These are phyloP conservation scores for Megathymus violae DNA, from an alignment of 1,140 invertebrate species.

Conservation along the genomic window DNA sequence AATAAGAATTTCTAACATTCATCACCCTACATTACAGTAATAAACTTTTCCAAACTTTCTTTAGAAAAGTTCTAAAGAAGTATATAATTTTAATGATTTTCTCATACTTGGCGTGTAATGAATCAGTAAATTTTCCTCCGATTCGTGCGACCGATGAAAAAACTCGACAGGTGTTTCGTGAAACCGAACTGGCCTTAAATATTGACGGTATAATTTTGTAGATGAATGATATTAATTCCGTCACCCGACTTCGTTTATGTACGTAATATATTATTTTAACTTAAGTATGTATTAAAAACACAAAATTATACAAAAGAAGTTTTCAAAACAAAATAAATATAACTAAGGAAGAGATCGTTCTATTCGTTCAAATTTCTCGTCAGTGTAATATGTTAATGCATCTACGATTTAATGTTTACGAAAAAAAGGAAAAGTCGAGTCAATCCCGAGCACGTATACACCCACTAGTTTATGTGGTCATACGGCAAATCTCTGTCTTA, in stretches of 20 bases:
- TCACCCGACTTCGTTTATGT: slow-evolving; percentile 2
- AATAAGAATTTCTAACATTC: slow-evolving; percentile 2
- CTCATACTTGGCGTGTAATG: slow-evolving; percentile 48
- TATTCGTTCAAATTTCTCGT: not conserved
- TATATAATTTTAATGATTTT: slow-evolving; percentile 62
- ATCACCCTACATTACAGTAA: slow-evolving; percentile 23
- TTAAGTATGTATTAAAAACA: not conserved
- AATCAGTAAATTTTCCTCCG: slow-evolving; percentile 20
- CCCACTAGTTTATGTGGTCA: slow-evolving; percentile 50
- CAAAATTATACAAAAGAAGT: no score
- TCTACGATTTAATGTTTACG: not conserved
- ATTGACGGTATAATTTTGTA: slow-evolving; percentile 20
- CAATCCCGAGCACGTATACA: slow-evolving; percentile 29
- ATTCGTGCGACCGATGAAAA: slow-evolving; percentile 18
- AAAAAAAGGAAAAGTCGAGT: slow-evolving; percentile 10
- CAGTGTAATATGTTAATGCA: not conserved
- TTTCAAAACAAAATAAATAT: no score
- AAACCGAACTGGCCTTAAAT: slow-evolving; percentile 20
- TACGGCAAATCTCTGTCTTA: slow-evolving; percentile 56
- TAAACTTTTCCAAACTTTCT: slow-evolving; percentile 52
- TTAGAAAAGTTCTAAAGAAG: slow-evolving; percentile 51
- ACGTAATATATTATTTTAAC: not conserved
- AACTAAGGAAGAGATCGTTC: no score
- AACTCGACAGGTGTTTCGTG: slow-evolving; percentile 18
- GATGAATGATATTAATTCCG: slow-evolving; percentile 23